These are phyloP conservation scores for Dusona sp. DNA, from an alignment of 2,888 invertebrate genomes.

Conservation along the genomic window DNA sequence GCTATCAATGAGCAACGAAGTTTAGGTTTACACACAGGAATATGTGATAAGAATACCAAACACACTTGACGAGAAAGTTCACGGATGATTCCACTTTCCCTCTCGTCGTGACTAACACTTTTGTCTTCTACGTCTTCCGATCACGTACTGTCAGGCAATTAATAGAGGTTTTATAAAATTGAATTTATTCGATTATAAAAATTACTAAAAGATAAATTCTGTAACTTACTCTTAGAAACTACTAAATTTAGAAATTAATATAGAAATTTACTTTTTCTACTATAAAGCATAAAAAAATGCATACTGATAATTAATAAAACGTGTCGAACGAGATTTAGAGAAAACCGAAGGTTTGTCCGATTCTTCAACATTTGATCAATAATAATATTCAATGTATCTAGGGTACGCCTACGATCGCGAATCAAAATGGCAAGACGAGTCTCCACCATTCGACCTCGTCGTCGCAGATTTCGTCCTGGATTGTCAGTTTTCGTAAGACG, in stretches of 20 bases:
- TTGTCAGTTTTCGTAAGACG: slow-evolving; percentile 30
- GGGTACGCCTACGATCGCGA: slow-evolving; percentile 71
- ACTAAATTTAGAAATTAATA: too few relatives aligned
- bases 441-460: slow-evolving; percentile 60
- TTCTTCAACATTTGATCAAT: background rate
- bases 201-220: background rate
- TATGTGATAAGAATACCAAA: slow-evolving; percentile 74
- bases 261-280: background rate
- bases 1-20: slow-evolving; percentile 44
- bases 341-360: slow-evolving; percentile 34
- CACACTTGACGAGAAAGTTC: slow-evolving; percentile 72
- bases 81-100: slow-evolving; percentile 73
- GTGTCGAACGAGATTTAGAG: background rate
- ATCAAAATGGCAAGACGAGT: slow-evolving; percentile 69
- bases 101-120: slow-evolving; percentile 70
- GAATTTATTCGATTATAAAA: background rate
- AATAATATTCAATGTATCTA: slow-evolving; percentile 66
- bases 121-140: slow-evolving; percentile 37
- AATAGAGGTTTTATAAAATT: slow-evolving; percentile 2
- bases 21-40: slow-evolving; percentile 58
- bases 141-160: slow-evolving; percentile 32
- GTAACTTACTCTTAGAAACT: too few relatives aligned
- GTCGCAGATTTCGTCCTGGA: slow-evolving; percentile 29
- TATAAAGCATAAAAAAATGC: background rate
- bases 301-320: background rate